Evolutionary conservation across 2,113 vertebrate genomes (phyloP), one percentile per base, ranked within the genome.

Genomic region (Zapus hudsonius): DNA sequence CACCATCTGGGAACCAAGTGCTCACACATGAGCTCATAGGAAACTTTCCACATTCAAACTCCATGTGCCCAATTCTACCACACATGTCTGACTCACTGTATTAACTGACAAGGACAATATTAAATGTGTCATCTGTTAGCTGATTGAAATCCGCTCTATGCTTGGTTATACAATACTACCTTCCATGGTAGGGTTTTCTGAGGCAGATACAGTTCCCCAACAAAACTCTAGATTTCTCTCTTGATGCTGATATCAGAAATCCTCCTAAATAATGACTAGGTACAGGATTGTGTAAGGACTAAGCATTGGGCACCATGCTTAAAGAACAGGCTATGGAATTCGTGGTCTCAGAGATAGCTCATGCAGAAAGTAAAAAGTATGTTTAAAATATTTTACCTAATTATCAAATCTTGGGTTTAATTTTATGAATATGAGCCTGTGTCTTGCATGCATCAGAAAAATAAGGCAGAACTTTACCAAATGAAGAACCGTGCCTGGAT

Each of bases 381-480:
- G 66, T 87, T 91, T 81, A 22, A 87, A 91, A 57, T 59, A 82
- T 29, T 25, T 84, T 80, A 91, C 19, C 61, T 25, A 70, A 11
- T 80, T 55, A 42, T 25, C 7, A 20, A 61, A 11, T 84, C 66
- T 85, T 81, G 0, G 93, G 13, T 79, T 69, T 42, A 25, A 31
- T 64, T 78, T 78, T 91, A 82, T 74, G 64, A 29, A 11, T 44
- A 6, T n/a, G 13, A 88, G 31, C 13, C 12, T 27, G 19, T 42
- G 82, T 74, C 52, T 91, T 31, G 2, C 75, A 44, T 42, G 40
- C 11, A 42, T 64, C 7, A 73, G n/a, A 59, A 20, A 83, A 90
- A 64, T 15, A 67, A 84, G 22, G 13, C 76, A 61, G 81, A 91
- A 70, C n/a, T 61, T 55, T 64, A 94, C n/a, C 47, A 85, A 75